A percentile compares a stretch with the other conserved stretches of the same genome.
Conservation (phyloP, 2,113 vertebrate genomes). For the Oncorhynchus clarkii region DNA sequence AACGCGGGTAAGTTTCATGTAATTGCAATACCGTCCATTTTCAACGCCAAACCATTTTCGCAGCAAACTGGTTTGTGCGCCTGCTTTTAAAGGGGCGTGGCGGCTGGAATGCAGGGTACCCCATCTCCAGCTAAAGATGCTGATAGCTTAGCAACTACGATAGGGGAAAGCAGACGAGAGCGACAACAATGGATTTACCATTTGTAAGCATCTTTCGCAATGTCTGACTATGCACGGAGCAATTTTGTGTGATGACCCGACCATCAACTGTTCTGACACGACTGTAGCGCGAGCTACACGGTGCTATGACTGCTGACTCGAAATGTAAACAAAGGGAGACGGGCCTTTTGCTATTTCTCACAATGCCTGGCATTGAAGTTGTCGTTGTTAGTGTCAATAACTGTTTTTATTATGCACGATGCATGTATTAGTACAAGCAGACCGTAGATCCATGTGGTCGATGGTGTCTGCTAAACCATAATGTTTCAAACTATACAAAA, state of each 20-base stretch:
- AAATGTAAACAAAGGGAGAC: constrained; percentile 69
- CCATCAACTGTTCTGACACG: not conserved
- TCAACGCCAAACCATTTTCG: constrained; percentile 8
- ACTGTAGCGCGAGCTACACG: constrained; percentile 15
- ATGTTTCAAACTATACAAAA: too few relatives aligned
- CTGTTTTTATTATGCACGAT: not conserved
- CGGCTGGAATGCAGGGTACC: constrained; percentile 22
- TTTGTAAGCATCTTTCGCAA: constrained; percentile 40
- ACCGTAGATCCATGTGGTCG: too few relatives aligned
- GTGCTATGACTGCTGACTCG: constrained; percentile 34
- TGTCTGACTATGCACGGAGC: constrained; percentile 23
- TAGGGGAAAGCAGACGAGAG: constrained; percentile 34
- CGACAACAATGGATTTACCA: constrained; percentile 50
- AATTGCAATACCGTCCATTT: constrained; percentile 5
- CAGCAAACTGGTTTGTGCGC: constrained; percentile 2
- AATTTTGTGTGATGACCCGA: not conserved
- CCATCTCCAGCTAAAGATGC: constrained; percentile 60
- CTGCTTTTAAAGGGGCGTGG: constrained; percentile 62
- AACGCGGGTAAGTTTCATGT: constrained; percentile 55
- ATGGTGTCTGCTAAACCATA: too few relatives aligned
- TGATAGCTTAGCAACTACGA: constrained; percentile 70
- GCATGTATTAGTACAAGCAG: not conserved
- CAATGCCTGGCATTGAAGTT: not conserved
- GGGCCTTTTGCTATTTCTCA: constrained; percentile 45
- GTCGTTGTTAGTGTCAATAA: not conserved